Percentiles rank a stretch among this genome's conserved stretches.
phyloP scores from a whole-genome alignment of 2,888 invertebrate species.

The Herminia tarsipennalis region DNA sequence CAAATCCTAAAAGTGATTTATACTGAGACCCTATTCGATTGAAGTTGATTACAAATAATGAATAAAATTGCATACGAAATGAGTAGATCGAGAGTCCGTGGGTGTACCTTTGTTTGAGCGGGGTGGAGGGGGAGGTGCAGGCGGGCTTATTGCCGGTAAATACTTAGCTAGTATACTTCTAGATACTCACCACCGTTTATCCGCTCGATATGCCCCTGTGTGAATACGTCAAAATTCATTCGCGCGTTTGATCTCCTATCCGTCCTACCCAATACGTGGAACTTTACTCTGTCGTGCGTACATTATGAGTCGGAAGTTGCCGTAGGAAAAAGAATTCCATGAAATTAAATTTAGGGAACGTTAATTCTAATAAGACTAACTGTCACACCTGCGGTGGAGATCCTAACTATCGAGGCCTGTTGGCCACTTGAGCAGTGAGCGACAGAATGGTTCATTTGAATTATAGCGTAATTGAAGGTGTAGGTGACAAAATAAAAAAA shows the following conservation, averaged over 20 bases:
- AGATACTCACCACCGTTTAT: conserved; percentile 45
- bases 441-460: too few relatives aligned
- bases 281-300: conserved; percentile 13
- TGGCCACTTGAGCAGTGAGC: too few relatives aligned
- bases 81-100: conserved; percentile 77
- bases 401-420: neutral
- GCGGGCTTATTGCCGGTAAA: conserved; percentile 74
- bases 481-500: too few relatives aligned
- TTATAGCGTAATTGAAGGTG: too few relatives aligned
- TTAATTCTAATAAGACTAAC: conserved; percentile 11
- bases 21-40: conserved; percentile 82
- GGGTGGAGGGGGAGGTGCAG: conserved; percentile 51
- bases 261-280: conserved; percentile 27
- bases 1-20: conserved; percentile 84
- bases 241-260: conserved; percentile 53
- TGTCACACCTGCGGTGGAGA: neutral
- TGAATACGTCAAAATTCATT: conserved; percentile 54
- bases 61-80: conserved; percentile 86
- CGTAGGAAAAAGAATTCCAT: conserved; percentile 15
- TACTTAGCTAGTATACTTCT: conserved; percentile 53
- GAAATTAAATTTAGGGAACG: conserved; percentile 8
- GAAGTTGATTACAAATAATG: conserved; percentile 86
- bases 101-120: conserved; percentile 75
- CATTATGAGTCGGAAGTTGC: conserved; percentile 26
- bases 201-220: conserved; percentile 47